These are phyloP conservation scores for Enteromius viviparus DNA, from an alignment of 2,797 vertebrate genomes.

Conservation along the genomic window DNA sequence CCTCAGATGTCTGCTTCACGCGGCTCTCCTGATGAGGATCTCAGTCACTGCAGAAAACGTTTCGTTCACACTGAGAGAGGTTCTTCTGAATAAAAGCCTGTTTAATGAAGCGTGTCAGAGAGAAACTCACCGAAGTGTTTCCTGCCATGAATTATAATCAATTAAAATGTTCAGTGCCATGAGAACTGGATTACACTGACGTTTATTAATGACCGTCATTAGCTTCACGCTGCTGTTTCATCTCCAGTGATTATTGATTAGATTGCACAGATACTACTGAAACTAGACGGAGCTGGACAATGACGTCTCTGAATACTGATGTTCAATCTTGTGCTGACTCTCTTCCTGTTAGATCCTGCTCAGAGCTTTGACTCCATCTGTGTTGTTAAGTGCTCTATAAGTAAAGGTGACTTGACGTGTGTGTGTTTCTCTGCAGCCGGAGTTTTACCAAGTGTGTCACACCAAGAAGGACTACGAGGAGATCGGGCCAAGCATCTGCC, in stretches of 20 bases:
- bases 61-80: not conserved
- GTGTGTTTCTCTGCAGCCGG: slow-evolving; percentile 78
- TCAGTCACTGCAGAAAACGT: not conserved
- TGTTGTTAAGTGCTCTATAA: too few relatives aligned
- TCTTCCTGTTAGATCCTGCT: too few relatives aligned
- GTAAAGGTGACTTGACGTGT: not conserved
- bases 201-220: not conserved
- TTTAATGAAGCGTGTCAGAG: not conserved
- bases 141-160: too few relatives aligned
- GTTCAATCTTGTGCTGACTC: too few relatives aligned
- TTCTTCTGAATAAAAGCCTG: not conserved
- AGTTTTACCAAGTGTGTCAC: slow-evolving; percentile 99
- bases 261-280: too few relatives aligned
- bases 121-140: not conserved
- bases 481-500: slow-evolving; percentile 98
- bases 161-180: not conserved
- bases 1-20: not conserved
- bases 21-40: not conserved
- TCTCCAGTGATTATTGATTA: too few relatives aligned
- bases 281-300: too few relatives aligned
- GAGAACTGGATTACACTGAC: not conserved
- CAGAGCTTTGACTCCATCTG: too few relatives aligned
- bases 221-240: not conserved
- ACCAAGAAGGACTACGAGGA: slow-evolving; percentile 99
- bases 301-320: too few relatives aligned